phyloP scores from a whole-genome alignment of 2,888 invertebrate species.

The Acleris emargana region DNA sequence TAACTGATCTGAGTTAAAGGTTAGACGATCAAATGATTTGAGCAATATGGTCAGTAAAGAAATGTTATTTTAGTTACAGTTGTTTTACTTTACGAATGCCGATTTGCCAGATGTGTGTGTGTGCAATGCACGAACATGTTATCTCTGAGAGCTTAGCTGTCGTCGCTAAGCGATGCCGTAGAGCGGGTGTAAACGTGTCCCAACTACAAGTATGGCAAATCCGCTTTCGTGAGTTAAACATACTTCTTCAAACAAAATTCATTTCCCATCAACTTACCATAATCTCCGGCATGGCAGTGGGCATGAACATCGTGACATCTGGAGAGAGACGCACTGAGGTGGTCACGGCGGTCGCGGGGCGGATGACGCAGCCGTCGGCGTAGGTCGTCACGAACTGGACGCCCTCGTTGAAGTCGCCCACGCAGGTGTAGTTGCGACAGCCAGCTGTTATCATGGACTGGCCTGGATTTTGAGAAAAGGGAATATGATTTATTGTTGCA shows the following conservation, averaged over 20 bases:
- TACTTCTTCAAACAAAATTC: not conserved
- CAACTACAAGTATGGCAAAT: too few species aligned
- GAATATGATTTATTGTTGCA: not conserved
- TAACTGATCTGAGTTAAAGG: not conserved
- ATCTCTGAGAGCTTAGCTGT: too few species aligned
- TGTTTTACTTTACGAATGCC: too few species aligned
- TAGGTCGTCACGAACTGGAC: slow-evolving; percentile 62
- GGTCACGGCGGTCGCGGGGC: slow-evolving; percentile 19
- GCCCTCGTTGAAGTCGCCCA: slow-evolving; percentile 73
- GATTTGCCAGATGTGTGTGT: too few species aligned
- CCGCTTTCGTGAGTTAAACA: too few species aligned
- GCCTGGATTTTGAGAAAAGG: slow-evolving; percentile 40
- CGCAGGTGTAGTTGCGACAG: slow-evolving; percentile 60
- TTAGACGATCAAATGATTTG: not conserved
- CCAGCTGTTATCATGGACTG: slow-evolving; percentile 38
- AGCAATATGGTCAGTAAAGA: too few species aligned
- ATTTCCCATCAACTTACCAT: slow-evolving; percentile 2
- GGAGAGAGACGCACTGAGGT: slow-evolving; percentile 28
- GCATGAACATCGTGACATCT: slow-evolving; percentile 11
- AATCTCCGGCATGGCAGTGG: slow-evolving; percentile 6
- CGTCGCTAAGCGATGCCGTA: too few species aligned
- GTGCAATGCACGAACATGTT: too few species aligned
- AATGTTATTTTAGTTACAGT: too few species aligned
- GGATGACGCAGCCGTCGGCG: slow-evolving; percentile 47
- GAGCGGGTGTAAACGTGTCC: too few species aligned